Evolutionary conservation across 1,140 invertebrate genomes (phyloP), one percentile per base, ranked within the genome.

Genomic region (Drosophila sproati): DNA sequence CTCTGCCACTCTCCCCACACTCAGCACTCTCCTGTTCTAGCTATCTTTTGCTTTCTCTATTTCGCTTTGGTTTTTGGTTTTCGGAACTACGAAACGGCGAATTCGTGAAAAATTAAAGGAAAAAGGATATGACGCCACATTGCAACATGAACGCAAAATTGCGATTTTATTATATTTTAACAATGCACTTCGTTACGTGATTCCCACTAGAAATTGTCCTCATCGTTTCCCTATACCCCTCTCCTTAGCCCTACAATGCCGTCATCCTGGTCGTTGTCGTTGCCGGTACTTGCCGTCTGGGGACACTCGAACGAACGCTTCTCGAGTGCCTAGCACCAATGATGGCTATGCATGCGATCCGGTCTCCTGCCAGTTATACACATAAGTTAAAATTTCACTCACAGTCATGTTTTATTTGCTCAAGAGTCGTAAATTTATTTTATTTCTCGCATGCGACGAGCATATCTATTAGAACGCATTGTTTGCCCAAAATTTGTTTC

Each of bases 81-180:
- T 75, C 87, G 87, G 80, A 88, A 89, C 85, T 88, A 76, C 80
- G 78, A 89, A 88, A 88, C 88, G 85, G 80, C 86, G 71, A 89
- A 90, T 83, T 89, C 80, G 80, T 85, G 85, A 89, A 89, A 89
- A 89, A 89, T 86, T 88, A 91, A 88, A 88, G 88, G 88, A 91
- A 91, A 88, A 91, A 83, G 88, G 87, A 91, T 91, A 91, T 91
- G 87, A 91, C 87, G 82, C 82, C 87, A 91, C 82, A 91, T 91
- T 91, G 88, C 87, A 91, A 88, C 87, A 91, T 87, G 88, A 91
- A 83, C 87, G 80, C 88, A 91, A 91, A 91, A 91, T 87, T 91
- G 82, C 82, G 77, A 90, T 89, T 89, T 89, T 87, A 91, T 91
- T 88, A 87, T 91, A 87, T 91, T 91, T 89, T 89, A 89, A 89